A percentile compares a stretch with the other conserved stretches of the same genome.
These are phyloP conservation scores for human (Homo sapiens) DNA, from an alignment of 2,113 vertebrate species.

Conservation along the genomic window GRCh38 chr11:28111001-28111500, in stretches of 20 bases:
- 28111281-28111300: background rate
- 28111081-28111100: background rate
- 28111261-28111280: background rate
- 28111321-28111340: background rate
- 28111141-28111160: background rate
- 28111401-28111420: background rate
- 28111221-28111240: background rate
- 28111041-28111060: background rate
- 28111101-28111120: background rate
- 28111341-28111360: background rate
- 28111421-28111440: background rate
- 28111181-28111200: background rate
- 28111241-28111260: background rate
- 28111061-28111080: background rate
- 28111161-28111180: background rate
- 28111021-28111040: background rate
- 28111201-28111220: slow-evolving; percentile 16
- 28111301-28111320: background rate
- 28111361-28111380: background rate
- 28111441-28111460: background rate
- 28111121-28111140: background rate
- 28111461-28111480: background rate
- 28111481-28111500: background rate
- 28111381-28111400: background rate
- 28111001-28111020: background rate